Percentiles rank a stretch among this genome's conserved stretches.
Conservation (phyloP, 2,888 invertebrate genomes). For the Drosophila mettleri region DNA sequence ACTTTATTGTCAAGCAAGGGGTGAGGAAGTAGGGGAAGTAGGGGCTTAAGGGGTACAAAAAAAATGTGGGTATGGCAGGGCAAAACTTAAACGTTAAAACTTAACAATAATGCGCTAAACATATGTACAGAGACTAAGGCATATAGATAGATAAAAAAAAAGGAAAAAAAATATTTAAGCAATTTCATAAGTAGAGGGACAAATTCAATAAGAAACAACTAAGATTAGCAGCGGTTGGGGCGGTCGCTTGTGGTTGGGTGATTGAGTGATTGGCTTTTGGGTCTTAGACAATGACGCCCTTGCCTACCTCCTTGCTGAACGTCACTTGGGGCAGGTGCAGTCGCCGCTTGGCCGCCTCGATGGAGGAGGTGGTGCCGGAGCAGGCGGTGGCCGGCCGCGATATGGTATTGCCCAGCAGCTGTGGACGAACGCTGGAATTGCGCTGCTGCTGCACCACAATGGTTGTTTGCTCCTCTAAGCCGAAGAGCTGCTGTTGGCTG, state of each 20-base stretch:
- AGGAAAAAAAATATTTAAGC: constrained; percentile 2
- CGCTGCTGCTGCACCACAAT: constrained; percentile 48
- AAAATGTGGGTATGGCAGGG: constrained; percentile 12
- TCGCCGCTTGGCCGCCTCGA: constrained; percentile 87
- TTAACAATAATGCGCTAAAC: constrained; percentile 59
- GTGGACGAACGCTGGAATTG: constrained; percentile 65
- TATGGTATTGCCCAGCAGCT: constrained; percentile 62
- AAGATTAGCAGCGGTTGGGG: constrained; percentile 3
- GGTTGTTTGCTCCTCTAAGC: constrained; percentile 30
- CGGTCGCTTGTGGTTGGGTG: background rate
- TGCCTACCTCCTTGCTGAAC: constrained; percentile 96
- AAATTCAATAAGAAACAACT: constrained; percentile 45
- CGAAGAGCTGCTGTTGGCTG: constrained; percentile 15
- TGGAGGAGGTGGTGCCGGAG: constrained; percentile 87
- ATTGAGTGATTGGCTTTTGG: background rate
- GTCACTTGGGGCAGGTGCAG: constrained; percentile 92
- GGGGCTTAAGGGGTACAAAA: constrained; percentile 38
- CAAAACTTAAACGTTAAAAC: constrained; percentile 54
- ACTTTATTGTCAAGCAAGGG: constrained; percentile 78
- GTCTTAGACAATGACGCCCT: constrained; percentile 90
- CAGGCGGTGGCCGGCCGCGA: constrained; percentile 89
- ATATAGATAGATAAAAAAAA: constrained; percentile 21
- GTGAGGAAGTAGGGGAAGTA: background rate
- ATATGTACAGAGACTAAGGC: constrained; percentile 45
- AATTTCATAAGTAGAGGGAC: constrained; percentile 12